A percentile compares a stretch with the other conserved stretches of the same genome.
Conservation (phyloP, 2,113 vertebrate species). For the Camelus bactrianus region DNA sequence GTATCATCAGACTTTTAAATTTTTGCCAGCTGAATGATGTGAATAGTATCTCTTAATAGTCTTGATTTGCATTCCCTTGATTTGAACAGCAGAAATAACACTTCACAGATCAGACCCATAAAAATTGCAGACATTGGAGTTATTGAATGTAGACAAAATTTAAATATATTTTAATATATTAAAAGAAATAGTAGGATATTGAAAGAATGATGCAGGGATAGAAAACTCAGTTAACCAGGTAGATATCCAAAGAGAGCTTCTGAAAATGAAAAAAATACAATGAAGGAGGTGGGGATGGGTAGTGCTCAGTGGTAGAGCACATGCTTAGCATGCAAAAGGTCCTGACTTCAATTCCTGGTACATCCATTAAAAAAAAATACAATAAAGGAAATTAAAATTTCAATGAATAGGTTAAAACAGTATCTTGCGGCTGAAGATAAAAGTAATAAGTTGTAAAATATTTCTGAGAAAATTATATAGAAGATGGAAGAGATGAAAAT, state of each 20-base stretch:
- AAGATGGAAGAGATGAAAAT: not conserved
- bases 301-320: no score
- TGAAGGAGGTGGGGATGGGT: not conserved
- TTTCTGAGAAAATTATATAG: conserved; percentile 28
- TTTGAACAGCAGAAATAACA: not conserved
- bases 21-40: not conserved
- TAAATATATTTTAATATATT: not conserved
- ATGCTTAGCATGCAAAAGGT: no score
- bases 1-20: not conserved
- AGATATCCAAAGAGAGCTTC: not conserved
- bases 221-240: not conserved
- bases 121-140: not conserved
- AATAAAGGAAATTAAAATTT: conserved; percentile 1
- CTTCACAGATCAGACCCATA: not conserved
- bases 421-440: not conserved
- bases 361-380: not conserved
- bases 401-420: not conserved
- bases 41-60: not conserved
- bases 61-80: not conserved
- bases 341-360: no score
- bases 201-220: not conserved
- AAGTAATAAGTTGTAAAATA: not conserved
- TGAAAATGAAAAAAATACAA: not conserved
- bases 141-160: not conserved
- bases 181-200: not conserved